Evolutionary conservation across 2,113 vertebrate species (phyloP).

Genomic region (Rhinolophus ferrumequinum): DNA sequence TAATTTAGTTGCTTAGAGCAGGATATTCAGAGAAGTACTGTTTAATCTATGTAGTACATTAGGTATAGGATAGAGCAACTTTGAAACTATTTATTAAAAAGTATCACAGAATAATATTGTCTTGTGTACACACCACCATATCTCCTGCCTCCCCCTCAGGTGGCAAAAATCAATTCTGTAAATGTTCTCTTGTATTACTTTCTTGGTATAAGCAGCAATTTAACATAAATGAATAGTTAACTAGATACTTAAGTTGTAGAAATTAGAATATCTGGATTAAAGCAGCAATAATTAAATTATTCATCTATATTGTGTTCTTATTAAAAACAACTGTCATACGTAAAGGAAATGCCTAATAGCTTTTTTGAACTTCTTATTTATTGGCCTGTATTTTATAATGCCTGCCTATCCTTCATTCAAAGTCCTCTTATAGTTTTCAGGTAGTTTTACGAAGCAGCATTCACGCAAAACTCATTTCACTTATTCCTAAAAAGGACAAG

Average conservation of each 20-base stretch:
- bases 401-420: slow-evolving; percentile 59
- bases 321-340: background rate
- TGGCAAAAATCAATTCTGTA: background rate
- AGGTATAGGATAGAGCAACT: background rate
- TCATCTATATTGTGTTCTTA: slow-evolving; percentile 51
- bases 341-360: slow-evolving; percentile 37
- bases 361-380: slow-evolving; percentile 65
- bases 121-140: background rate
- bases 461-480: slow-evolving; percentile 65
- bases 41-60: background rate
- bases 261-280: slow-evolving; percentile 45
- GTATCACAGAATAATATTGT: background rate
- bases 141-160: background rate
- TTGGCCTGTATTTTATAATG: slow-evolving; percentile 57
- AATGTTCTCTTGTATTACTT: background rate
- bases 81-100: background rate
- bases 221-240: slow-evolving; percentile 12
- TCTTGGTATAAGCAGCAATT: background rate
- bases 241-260: slow-evolving; percentile 32
- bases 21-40: background rate
- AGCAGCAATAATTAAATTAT: slow-evolving; percentile 41
- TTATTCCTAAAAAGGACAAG: slow-evolving; percentile 65
- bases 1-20: background rate
- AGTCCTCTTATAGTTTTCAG: slow-evolving; percentile 61
- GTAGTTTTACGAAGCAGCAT: slow-evolving; percentile 62